Conservation (phyloP, 2,888 invertebrate genomes). For the Sussaba pulchella region DNA sequence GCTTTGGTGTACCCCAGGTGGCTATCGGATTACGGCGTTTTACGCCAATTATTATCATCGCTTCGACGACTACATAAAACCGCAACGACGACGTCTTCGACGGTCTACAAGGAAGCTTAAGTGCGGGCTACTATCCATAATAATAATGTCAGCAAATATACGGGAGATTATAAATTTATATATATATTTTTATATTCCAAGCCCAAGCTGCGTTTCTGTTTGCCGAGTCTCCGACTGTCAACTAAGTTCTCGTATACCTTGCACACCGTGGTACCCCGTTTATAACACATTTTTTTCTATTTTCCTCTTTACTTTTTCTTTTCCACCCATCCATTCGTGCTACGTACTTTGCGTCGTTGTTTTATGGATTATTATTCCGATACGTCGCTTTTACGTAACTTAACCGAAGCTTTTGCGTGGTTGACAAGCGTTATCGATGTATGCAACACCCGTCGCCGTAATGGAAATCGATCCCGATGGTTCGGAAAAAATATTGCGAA, state of each 20-base stretch:
- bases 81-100: slow-evolving; percentile 10
- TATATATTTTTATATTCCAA: too few relatives aligned
- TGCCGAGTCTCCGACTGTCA: slow-evolving; percentile 37
- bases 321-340: not conserved
- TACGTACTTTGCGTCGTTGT: not conserved
- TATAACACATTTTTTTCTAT: too few relatives aligned
- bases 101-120: slow-evolving; percentile 24
- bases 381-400: not conserved
- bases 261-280: not conserved
- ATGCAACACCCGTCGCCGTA: not conserved
- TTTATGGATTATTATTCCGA: slow-evolving; percentile 15
- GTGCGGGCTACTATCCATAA: slow-evolving; percentile 10
- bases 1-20: slow-evolving; percentile 32
- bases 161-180: not conserved
- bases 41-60: slow-evolving; percentile 55
- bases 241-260: slow-evolving; percentile 13
- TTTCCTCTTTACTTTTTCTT: not conserved
- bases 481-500: not conserved
- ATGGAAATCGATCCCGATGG: slow-evolving; percentile 34
- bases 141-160: not conserved
- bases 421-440: slow-evolving; percentile 20
- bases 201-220: slow-evolving; percentile 15
- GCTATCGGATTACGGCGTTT: slow-evolving; percentile 52
- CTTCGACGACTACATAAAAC: slow-evolving; percentile 27
- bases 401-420: slow-evolving; percentile 1